Conservation (phyloP, 2,888 invertebrate species). For the Ypsolopha sequella region DNA sequence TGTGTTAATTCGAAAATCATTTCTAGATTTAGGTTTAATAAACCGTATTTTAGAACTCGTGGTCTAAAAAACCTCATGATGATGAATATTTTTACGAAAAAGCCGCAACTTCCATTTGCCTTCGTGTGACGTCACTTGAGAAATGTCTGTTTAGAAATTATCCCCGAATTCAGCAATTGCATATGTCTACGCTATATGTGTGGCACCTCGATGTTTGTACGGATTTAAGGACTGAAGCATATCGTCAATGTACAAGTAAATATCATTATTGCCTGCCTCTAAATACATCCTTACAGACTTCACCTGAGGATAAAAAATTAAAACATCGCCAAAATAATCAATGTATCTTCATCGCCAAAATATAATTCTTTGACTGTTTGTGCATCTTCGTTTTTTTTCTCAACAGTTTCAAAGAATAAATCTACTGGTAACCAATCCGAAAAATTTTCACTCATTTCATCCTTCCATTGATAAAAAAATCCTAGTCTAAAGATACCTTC, state of each 20-base stretch:
- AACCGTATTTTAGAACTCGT: too few relatives aligned
- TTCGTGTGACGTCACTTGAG: too few relatives aligned
- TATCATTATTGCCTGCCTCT: not conserved
- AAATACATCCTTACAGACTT: not conserved
- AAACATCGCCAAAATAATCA: slow-evolving; percentile 2
- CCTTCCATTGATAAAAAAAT: slow-evolving; percentile 6
- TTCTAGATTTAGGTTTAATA: too few relatives aligned
- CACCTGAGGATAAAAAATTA: not conserved
- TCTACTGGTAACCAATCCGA: slow-evolving; percentile 8
- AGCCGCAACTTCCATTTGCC: too few relatives aligned
- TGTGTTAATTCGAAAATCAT: too few relatives aligned
- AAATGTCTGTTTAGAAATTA: too few relatives aligned
- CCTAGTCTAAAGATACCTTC: slow-evolving; percentile 8
- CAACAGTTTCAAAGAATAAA: slow-evolving; percentile 3
- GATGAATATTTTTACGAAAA: too few relatives aligned
- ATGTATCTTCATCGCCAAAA: slow-evolving; percentile 1
- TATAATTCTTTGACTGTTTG: not conserved
- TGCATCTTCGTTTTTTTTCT: slow-evolving; percentile 3
- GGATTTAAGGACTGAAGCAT: not conserved
- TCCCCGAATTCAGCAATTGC: not conserved
- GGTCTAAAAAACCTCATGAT: too few relatives aligned
- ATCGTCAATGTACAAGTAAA: not conserved
- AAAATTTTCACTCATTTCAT: slow-evolving; percentile 9
- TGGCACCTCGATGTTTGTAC: not conserved
- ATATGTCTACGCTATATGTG: not conserved